Evolutionary conservation across 1,140 invertebrate genomes (phyloP).

Genomic region (Schlechtendalia chinensis): DNA sequence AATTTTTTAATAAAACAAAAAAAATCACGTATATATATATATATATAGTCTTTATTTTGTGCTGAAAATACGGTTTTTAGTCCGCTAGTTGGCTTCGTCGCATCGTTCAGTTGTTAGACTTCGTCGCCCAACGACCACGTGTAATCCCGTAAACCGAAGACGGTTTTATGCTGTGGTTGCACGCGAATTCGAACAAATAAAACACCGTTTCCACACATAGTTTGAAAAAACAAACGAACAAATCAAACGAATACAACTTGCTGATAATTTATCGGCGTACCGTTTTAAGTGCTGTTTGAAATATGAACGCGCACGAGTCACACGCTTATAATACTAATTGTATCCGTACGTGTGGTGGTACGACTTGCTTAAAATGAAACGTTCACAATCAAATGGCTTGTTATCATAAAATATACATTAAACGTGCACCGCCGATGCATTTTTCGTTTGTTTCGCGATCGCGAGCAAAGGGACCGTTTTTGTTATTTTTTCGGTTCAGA

Average conservation of each 20-base stretch:
- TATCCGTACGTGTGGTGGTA: slow-evolving; percentile 30
- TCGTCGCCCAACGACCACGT: neutral
- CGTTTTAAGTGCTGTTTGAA: slow-evolving; percentile 27
- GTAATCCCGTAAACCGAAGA: slow-evolving; percentile 5
- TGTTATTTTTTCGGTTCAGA: neutral
- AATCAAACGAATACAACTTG: neutral
- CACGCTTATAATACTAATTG: slow-evolving; percentile 30
- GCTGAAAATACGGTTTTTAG: neutral
- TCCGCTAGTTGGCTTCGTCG: neutral
- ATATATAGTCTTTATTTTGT: neutral
- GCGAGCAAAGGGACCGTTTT: neutral
- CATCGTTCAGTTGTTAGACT: slow-evolving; percentile 36
- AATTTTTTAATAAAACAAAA: too few species aligned
- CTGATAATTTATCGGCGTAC: slow-evolving; percentile 1
- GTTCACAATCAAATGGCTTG: slow-evolving; percentile 23
- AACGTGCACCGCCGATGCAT: slow-evolving; percentile 2
- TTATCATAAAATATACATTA: slow-evolving; percentile 39
- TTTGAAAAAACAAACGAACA: neutral
- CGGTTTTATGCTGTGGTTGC: too few species aligned
- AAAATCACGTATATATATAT: neutral
- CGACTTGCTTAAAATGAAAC: slow-evolving; percentile 34
- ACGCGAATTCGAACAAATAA: neutral
- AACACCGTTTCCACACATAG: neutral
- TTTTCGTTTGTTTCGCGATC: slow-evolving; percentile 16
- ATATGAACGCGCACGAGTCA: slow-evolving; percentile 21